Base-by-base conservation (phyloP, 2,888 invertebrate species). In the Gastracanthus pulcherrimus region DNA sequence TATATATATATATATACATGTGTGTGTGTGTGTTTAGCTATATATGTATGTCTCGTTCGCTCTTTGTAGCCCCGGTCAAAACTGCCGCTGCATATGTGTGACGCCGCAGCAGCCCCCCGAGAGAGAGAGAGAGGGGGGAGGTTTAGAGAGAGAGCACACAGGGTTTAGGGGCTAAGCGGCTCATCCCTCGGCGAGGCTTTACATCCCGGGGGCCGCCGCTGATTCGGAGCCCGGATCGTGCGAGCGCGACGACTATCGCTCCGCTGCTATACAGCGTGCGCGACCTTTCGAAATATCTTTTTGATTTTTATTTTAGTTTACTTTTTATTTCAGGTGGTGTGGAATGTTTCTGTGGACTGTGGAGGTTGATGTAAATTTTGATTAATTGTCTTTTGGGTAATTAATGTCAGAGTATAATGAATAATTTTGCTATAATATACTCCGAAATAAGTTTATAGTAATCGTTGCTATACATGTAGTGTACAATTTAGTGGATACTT, bases 131-230 rank as follows among this genome's bases (percentile, higher is more conserved):
- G 60, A 48, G 41, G 13, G 74, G 58, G n/a, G n/a, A n/a, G n/a
- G n/a, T n/a, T n/a, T n/a, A n/a, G 55, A 41, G 60, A 31, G 75
- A 84, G 87, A 86, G 89, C 89, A 89, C 88, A 89, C 89, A 88
- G 89, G 91, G 88, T 91, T 91, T 90, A 89, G 36, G n/a, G 89
- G 88, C 89, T 91, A 91, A 90, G 91, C 91, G 91, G 91, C 90
- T 91, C 91, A 91, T 91, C 89, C 87, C 88, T 86, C 86, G 88
- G 87, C 66, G 71, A 36, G 38, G 69, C 77, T 77, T 69, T 69
- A 77, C 77, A 77, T 77, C 69, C 69, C 58, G 29, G 51, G 66
- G 64, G 64, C 75, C 7, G 74, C 11, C 36, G 48, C 45, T 3
- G 62, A n/a, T 34, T 36, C 45, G 1, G 60, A 48, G 45, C 41